Conservation (phyloP, 2,888 invertebrate species). For the Diploptera punctata region DNA sequence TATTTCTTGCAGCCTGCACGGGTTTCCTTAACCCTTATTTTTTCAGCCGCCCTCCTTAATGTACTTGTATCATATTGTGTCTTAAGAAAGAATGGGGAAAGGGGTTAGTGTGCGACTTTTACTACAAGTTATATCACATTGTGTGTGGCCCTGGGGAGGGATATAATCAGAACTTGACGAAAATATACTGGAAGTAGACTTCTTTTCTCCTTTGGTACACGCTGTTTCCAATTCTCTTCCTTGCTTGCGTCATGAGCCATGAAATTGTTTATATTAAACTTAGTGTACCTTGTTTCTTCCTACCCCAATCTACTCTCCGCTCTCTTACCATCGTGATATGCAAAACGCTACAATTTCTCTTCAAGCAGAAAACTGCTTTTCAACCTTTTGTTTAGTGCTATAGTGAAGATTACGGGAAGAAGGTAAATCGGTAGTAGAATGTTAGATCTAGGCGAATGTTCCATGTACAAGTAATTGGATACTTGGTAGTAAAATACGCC, state of each 20-base stretch:
- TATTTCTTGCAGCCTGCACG: background rate
- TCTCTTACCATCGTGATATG: background rate
- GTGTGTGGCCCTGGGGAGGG: constrained; percentile 56
- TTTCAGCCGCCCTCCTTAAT: background rate
- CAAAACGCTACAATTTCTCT: background rate
- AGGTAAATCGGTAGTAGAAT: no score
- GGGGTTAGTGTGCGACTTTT: constrained; percentile 55
- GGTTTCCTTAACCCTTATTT: background rate
- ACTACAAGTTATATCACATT: constrained; percentile 60
- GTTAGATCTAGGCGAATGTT: no score
- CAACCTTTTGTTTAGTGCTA: no score
- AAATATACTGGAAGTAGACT: constrained; percentile 53
- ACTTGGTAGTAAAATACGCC: no score
- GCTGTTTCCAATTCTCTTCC: background rate
- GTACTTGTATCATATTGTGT: constrained; percentile 11
- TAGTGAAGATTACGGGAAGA: no score
- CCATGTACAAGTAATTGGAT: no score
- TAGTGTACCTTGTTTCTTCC: background rate
- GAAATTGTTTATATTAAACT: constrained; percentile 21
- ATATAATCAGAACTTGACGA: constrained; percentile 60
- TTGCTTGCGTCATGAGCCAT: constrained; percentile 17
- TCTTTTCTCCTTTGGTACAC: background rate
- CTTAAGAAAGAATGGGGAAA: constrained; percentile 51
- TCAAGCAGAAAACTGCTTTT: no score
- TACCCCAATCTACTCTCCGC: no score